Conservation (phyloP, 35 echinoderm and acorn worm genomes). For the Ophioderma brevispina region DNA sequence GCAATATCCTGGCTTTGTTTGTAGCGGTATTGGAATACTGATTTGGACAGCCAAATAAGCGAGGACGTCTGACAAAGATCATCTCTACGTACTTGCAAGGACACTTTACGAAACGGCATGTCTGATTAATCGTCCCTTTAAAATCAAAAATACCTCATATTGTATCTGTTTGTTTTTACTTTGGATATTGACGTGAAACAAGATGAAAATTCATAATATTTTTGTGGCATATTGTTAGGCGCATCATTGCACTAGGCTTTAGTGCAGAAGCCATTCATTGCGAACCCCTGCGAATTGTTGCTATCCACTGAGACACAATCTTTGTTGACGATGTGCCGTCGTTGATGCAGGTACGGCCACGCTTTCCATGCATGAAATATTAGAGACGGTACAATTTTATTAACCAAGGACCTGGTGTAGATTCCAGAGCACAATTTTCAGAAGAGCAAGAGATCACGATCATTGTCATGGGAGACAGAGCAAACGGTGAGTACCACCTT, state of each 20-base stretch:
- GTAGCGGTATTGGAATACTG: too few species aligned
- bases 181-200: not conserved
- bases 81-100: not conserved
- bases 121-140: not conserved
- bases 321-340: not conserved
- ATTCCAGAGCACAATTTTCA: conserved; percentile 33
- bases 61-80: not conserved
- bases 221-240: not conserved
- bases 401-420: conserved; percentile 26
- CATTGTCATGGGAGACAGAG: conserved; percentile 42
- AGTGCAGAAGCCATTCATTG: not conserved
- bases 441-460: not conserved
- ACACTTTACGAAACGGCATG: not conserved
- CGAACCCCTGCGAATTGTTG: not conserved
- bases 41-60: too few species aligned
- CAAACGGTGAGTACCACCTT: conserved; percentile 67
- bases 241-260: not conserved
- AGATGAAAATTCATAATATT: not conserved
- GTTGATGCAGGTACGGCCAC: not conserved
- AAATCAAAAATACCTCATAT: too few species aligned
- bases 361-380: conserved; percentile 63
- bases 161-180: not conserved
- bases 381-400: conserved; percentile 57
- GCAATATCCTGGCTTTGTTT: too few species aligned
- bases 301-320: not conserved